A percentile compares a stretch with the other conserved stretches of the same genome.
Conservation (phyloP, 2,797 vertebrate genomes). For the Spea hammondii region DNA sequence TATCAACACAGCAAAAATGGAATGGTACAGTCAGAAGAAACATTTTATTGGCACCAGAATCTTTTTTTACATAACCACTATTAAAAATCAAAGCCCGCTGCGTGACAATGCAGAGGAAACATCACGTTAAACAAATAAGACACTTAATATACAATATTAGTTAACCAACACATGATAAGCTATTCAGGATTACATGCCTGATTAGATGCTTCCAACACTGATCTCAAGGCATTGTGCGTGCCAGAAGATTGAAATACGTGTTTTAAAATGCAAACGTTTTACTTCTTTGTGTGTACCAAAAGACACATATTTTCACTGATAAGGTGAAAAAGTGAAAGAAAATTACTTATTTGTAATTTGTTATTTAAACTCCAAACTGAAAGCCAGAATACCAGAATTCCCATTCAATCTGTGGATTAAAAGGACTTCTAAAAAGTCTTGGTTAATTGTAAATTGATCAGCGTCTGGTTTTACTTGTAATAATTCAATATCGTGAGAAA, state of each 20-base stretch:
- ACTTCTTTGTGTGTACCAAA: constrained; percentile 8
- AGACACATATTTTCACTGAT: constrained; percentile 45
- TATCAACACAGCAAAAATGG: too few species aligned
- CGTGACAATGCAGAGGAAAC: too few species aligned
- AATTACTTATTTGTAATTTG: constrained; percentile 43
- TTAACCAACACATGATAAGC: background rate
- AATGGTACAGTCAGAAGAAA: too few species aligned
- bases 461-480: constrained; percentile 35
- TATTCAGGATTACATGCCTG: constrained; percentile 9
- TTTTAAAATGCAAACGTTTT: constrained; percentile 10
- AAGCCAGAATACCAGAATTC: constrained; percentile 19
- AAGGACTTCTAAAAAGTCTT: constrained; percentile 28
- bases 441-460: constrained; percentile 43
- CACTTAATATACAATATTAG: constrained; percentile 21
- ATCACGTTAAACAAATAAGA: background rate
- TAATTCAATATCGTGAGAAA: constrained; percentile 54
- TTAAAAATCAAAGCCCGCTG: too few species aligned
- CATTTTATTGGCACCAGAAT: too few species aligned
- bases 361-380: constrained; percentile 21
- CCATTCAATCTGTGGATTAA: constrained; percentile 41
- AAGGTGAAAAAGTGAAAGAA: constrained; percentile 28
- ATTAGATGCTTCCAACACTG: constrained; percentile 6
- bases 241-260: constrained; percentile 18
- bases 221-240: background rate
- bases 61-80: too few species aligned